Evolutionary conservation across 1,140 invertebrate species (phyloP).

Genomic region (Oreohelix idahoensis): DNA sequence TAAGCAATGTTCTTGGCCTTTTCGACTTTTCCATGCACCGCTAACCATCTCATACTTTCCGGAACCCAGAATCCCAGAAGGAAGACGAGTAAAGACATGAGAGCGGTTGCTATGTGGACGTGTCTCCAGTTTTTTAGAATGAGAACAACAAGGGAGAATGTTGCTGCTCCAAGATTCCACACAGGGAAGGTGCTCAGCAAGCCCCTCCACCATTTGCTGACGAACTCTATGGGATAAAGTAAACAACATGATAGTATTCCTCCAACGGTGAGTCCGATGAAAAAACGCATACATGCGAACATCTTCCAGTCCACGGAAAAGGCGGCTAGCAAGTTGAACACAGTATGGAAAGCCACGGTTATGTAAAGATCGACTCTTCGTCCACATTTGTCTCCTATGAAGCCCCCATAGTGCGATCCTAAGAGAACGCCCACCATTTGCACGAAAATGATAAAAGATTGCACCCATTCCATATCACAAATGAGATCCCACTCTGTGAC

Average conservation of each 20-base stretch:
- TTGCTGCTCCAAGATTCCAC: constrained; percentile 28
- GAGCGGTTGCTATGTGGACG: constrained; percentile 37
- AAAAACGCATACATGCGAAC: constrained; percentile 56
- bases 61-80: constrained; percentile 44
- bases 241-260: constrained; percentile 42
- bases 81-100: constrained; percentile 15
- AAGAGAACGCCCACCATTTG: constrained; percentile 63
- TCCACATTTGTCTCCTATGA: constrained; percentile 58
- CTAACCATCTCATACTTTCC: constrained; percentile 57
- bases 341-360: constrained; percentile 33
- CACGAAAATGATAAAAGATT: constrained; percentile 55
- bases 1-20: constrained; percentile 48
- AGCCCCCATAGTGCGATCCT: constrained; percentile 53
- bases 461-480: constrained; percentile 54
- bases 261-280: constrained; percentile 51
- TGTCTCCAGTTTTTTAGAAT: constrained; percentile 37
- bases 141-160: constrained; percentile 23
- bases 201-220: constrained; percentile 45
- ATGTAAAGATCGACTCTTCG: constrained; percentile 53
- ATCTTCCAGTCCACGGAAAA: constrained; percentile 59
- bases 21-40: constrained; percentile 44
- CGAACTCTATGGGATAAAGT: constrained; percentile 49
- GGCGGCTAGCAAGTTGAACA: constrained; percentile 43
- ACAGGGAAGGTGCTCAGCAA: constrained; percentile 28
- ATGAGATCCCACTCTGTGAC: constrained; percentile 57